A percentile compares a stretch with the other conserved stretches of the same genome.
Evolutionary conservation across 1,140 invertebrate genomes (phyloP).

Genomic region (Drosophila kohkoa): DNA sequence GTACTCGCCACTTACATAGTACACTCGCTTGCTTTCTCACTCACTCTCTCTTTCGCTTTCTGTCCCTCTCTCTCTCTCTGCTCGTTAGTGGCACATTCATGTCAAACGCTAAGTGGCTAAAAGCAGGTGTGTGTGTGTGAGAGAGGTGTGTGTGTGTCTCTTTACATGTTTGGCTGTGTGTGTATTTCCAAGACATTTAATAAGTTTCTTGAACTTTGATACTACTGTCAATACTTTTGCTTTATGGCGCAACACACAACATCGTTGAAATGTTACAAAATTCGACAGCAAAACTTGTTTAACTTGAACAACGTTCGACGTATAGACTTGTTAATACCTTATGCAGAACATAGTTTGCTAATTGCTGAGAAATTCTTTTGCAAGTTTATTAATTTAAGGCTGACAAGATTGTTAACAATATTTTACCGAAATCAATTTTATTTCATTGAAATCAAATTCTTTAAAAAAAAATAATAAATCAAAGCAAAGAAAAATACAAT

Average conservation of each 20-base stretch:
- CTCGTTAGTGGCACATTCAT: slow-evolving; percentile 65
- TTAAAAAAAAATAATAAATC: too few species aligned
- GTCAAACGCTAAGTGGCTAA: slow-evolving; percentile 64
- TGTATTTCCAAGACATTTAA: slow-evolving; percentile 40
- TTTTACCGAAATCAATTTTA: too few species aligned
- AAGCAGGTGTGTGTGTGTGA: slow-evolving; percentile 33
- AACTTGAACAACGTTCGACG: too few species aligned
- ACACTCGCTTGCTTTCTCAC: not conserved
- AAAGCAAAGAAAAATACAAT: too few species aligned
- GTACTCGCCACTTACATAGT: slow-evolving; percentile 37
- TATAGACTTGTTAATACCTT: too few species aligned
- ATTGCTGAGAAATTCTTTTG: too few species aligned
- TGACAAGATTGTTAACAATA: too few species aligned
- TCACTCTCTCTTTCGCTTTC: too few species aligned
- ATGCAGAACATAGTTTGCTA: too few species aligned
- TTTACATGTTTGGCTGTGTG: slow-evolving; percentile 5
- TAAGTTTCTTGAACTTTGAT: slow-evolving; percentile 65
- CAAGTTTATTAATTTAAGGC: too few species aligned
- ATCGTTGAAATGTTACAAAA: slow-evolving; percentile 17
- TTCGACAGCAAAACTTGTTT: slow-evolving; percentile 9
- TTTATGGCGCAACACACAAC: slow-evolving; percentile 16
- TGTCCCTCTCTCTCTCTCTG: slow-evolving; percentile 16
- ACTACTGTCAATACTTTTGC: slow-evolving; percentile 41
- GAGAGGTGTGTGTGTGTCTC: not conserved
- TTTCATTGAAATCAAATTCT: too few species aligned